Conservation (phyloP, 35 echinoderm and acorn worm species). For the Ptychodera flava region DNA sequence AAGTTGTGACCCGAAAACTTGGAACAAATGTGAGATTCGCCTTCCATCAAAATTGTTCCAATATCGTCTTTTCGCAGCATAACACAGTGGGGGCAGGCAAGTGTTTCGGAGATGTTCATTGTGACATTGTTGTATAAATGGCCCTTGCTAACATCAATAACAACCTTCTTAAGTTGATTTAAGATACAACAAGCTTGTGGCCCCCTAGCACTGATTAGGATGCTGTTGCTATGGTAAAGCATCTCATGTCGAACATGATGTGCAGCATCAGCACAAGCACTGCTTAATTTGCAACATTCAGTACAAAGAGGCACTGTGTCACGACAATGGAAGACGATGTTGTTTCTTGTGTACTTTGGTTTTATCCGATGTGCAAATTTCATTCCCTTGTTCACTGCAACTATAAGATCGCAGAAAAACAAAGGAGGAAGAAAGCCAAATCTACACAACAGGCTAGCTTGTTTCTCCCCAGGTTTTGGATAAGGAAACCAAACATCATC, state of each 20-base stretch:
- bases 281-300: not conserved
- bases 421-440: not conserved
- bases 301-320: not conserved
- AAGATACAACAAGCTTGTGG: not conserved
- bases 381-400: not conserved
- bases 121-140: not conserved
- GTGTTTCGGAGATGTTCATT: not conserved
- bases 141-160: not conserved
- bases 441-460: not conserved
- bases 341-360: not conserved
- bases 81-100: not conserved
- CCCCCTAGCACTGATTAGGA: not conserved
- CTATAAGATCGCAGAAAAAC: not conserved
- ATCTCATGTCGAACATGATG: not conserved
- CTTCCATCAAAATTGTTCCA: not conserved
- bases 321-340: not conserved
- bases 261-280: not conserved
- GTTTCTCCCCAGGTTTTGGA: not conserved
- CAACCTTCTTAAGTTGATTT: not conserved
- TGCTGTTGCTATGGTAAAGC: not conserved
- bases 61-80: not conserved
- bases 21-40: not conserved
- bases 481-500: not conserved
- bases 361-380: too few relatives aligned
- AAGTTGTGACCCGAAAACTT: not conserved